Evolutionary conservation across 2,888 invertebrate genomes (phyloP), one percentile per base, ranked within the genome.

Genomic region (Rhimphoctona megacephalus): DNA sequence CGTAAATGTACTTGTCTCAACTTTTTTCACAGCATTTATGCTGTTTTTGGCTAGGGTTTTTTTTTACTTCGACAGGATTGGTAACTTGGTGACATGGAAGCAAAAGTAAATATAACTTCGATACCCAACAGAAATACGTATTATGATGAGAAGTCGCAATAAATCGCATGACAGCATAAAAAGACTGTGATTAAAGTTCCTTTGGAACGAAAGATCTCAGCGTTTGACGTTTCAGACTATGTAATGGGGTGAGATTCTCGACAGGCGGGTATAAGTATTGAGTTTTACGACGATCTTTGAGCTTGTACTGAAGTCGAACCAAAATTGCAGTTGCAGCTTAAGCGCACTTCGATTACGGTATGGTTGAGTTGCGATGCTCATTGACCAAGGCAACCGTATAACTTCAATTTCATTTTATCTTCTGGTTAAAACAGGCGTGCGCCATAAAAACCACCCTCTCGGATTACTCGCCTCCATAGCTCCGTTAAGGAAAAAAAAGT

Each of bases 361-460:
- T 33, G 19, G 4, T 30, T 2, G 54, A 30, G 46, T 39, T 22
- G 30, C 30, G 19, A 64, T n/a, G 6, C 61, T 33, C 64, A 33
- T 22, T 36, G 46, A 22, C 76, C 61, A 3, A 30, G 25, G 25
- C 66, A 54, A 39, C 30, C n/a, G 25, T 17, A n/a, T 0, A 46
- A 33, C 70, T 70, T 79, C 25, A 64, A 77, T 70, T 70, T 57
- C 43, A 9, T 70, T 80, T 80, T 72, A 72, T 64, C 43, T 64
- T 6, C 36, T 54, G 61, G 43, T 64, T 39, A 57, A 25, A 69
- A n/a, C 64, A 14, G 19, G 19, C 25, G 36, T 30, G 17, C 8
- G 9, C 70, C n/a, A 70, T 79, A 70, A 79, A 79, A 43, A 25
- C 46, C 39, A 43, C 39, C n/a, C 54, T 22, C n/a, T 57, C n/a